Conservation (phyloP, 2,113 vertebrate species). For the Pithys albifrons region DNA sequence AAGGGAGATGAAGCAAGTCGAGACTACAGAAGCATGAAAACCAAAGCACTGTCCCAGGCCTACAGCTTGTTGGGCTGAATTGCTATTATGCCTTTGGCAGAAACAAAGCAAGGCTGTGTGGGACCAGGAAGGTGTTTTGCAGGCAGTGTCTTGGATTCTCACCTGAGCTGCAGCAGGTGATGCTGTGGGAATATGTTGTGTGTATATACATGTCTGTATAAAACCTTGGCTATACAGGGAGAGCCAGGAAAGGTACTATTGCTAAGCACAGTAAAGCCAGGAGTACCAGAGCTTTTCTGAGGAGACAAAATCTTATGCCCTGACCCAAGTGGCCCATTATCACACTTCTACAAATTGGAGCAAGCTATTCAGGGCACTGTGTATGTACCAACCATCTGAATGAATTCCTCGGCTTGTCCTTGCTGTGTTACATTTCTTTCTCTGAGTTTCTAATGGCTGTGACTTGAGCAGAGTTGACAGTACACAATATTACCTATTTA, state of each 20-base stretch:
- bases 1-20: background rate
- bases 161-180: background rate
- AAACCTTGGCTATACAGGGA: background rate
- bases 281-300: background rate
- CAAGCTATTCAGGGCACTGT: background rate
- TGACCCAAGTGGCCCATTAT: constrained; percentile 9
- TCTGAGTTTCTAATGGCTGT: background rate
- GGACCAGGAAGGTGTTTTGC: background rate
- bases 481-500: constrained; percentile 16
- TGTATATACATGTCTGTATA: rapidly evolving
- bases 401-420: background rate
- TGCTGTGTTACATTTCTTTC: background rate
- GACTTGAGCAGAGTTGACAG: constrained; percentile 23
- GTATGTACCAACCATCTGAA: background rate
- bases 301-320: background rate
- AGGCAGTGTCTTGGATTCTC: background rate
- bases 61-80: background rate
- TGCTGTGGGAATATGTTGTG: background rate
- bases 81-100: background rate
- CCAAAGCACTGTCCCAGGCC: background rate
- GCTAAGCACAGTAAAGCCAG: background rate
- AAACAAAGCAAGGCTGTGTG: background rate
- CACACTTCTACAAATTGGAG: background rate
- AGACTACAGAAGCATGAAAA: background rate
- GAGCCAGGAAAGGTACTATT: background rate